Percentiles rank a stretch among this genome's conserved stretches.
Conservation (phyloP, 1,140 invertebrate genomes). For the Anastrepha obliqua region DNA sequence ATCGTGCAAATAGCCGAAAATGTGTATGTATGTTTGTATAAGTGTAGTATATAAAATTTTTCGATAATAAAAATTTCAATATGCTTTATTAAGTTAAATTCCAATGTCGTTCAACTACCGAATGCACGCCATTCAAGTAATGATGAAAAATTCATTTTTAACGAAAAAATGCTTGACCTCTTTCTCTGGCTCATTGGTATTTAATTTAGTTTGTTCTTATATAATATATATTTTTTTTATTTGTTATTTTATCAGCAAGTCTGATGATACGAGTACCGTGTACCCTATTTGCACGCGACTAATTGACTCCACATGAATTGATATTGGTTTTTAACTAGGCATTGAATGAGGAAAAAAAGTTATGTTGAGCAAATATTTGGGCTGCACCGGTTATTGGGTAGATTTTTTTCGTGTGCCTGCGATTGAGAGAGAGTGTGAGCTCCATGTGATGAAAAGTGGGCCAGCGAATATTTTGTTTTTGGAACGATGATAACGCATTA, state of each 20-base stretch:
- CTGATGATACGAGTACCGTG: neutral
- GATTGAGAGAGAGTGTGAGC: neutral
- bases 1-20: neutral
- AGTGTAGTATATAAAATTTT: neutral
- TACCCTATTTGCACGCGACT: neutral
- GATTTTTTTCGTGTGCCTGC: neutral
- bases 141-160: neutral
- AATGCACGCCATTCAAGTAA: neutral
- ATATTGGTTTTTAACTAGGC: constrained; percentile 11
- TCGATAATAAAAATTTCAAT: neutral
- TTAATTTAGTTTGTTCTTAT: neutral
- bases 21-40: neutral
- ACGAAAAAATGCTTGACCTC: neutral
- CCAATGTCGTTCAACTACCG: constrained; percentile 7
- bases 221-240: neutral
- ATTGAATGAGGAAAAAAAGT: neutral
- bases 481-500: no score
- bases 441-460: neutral
- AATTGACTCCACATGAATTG: constrained; percentile 1
- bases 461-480: neutral
- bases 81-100: constrained; percentile 15
- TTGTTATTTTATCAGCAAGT: neutral
- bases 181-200: neutral
- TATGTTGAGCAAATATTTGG: neutral
- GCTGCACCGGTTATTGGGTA: neutral